Conservation (phyloP, 2,113 vertebrate genomes). For the Ivindomyrus marchei region DNA sequence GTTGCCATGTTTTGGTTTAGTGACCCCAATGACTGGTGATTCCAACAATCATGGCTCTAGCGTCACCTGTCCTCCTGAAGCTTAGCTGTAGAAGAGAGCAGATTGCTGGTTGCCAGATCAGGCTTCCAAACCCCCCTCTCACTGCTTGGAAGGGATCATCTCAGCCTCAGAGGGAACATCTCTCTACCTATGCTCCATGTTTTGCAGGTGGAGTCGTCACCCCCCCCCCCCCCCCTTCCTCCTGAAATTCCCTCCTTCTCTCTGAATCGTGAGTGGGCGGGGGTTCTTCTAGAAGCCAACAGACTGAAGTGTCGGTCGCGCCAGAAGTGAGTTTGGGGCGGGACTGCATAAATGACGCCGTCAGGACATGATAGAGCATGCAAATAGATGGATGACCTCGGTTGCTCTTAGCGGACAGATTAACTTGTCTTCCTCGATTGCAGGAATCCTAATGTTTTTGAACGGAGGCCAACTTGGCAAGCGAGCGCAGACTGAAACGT, state of each 20-base stretch:
- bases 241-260: background rate
- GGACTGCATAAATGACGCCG: background rate
- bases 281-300: background rate
- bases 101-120: background rate
- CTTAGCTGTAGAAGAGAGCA: background rate
- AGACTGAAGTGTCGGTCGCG: background rate
- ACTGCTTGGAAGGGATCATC: background rate
- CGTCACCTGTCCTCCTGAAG: background rate
- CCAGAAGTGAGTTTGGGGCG: background rate
- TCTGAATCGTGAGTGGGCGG: background rate
- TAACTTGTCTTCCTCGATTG: constrained; percentile 58
- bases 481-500: constrained; percentile 38
- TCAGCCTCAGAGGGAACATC: background rate
- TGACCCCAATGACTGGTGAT: background rate
- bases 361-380: constrained; percentile 6
- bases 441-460: constrained; percentile 57
- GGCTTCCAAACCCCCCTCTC: background rate
- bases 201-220: background rate
- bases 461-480: constrained; percentile 59
- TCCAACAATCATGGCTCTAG: background rate
- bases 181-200: background rate
- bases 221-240: background rate
- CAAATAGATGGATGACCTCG: constrained; percentile 16
- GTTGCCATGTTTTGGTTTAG: background rate
- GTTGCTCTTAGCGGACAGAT: constrained; percentile 60